These are phyloP conservation scores for Clytia hemisphaerica DNA, from an alignment of 30 jellyfish, hydroid and myxozoan species.

Conservation along the genomic window DNA sequence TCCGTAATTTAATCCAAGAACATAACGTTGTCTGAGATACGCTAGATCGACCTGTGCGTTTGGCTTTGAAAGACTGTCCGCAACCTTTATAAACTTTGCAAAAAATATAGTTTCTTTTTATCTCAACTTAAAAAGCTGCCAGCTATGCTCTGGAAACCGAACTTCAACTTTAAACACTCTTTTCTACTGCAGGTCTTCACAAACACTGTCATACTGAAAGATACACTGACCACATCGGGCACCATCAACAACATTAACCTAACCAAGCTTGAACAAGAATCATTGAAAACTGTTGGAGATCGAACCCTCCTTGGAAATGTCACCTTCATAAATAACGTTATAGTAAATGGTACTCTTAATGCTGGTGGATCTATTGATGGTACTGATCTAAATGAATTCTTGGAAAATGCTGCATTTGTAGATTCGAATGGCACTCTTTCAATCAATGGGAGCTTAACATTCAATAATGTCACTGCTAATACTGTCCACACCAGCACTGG, in stretches of 20 bases:
- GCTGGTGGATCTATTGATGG: constrained; percentile 18
- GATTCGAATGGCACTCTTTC: constrained; percentile 15
- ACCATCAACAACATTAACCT: constrained; percentile 42
- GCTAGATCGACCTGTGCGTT: too few species aligned
- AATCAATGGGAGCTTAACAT: constrained; percentile 38
- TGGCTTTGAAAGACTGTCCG: too few species aligned
- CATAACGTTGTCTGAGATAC: too few species aligned
- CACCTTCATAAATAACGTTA: constrained; percentile 13
- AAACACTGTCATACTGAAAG: constrained; percentile 34
- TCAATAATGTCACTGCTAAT: constrained; percentile 17
- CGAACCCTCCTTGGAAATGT: constrained; percentile 36
- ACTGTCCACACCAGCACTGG: constrained; percentile 22
- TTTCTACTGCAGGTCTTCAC: too few species aligned
- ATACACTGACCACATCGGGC: constrained; percentile 58
- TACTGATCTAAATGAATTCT: constrained; percentile 28
- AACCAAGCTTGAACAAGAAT: constrained; percentile 23
- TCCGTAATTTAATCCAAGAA: too few species aligned
- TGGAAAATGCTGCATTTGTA: constrained; percentile 32
- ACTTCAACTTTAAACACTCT: too few species aligned
- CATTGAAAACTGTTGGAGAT: constrained; percentile 49
- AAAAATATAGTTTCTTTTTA: too few species aligned
- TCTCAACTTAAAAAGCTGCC: too few species aligned
- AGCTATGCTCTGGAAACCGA: too few species aligned
- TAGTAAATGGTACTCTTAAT: constrained; percentile 22
- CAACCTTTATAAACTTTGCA: too few species aligned